Base-by-base conservation (phyloP, 1,140 invertebrate species). In the Drosophila neocordata region DNA sequence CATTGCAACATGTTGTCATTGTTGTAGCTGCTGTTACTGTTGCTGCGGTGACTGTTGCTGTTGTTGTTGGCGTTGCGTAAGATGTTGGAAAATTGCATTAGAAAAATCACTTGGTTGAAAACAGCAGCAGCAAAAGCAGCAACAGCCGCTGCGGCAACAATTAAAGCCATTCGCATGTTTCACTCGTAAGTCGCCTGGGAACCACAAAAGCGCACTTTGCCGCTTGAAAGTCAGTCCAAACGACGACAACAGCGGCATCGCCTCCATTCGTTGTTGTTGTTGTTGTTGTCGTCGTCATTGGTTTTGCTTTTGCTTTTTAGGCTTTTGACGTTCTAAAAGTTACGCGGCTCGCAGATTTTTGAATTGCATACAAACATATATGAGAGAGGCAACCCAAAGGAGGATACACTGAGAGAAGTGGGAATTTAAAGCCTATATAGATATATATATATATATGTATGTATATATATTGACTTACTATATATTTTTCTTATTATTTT, bases 141-240 rank as follows among this genome's bases (percentile, higher is more conserved):
- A 22, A 51, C 41, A 37, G 52, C 63, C 22, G 27, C 27, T 31
- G 65, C 73, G 82, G 81, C 81, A 87, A 85, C 81, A 85, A 85
- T 85, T 85, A 85, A 85, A 85, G 81, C 82, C 78, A 70, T 74
- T 85, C 78, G 81, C 81, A 87, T 82, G 81, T 85, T 87, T 72
- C 73, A 77, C 82, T 78, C n/a, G 44, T 66, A 82, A 87, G 82
- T 71, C 81, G 82, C 81, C 78, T 85, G 81, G 81, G 81, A 85
- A 85, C 81, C 81, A 82, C 81, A 87, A 87, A 87, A 87, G 74
- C 77, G 84, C 79, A 69, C 53, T 65, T 73, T 62, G 65, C 77
- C 55, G 37, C 62, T 63, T 56, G 34, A 35, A 55, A 55, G 53
- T 56, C 31, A 34, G 22, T 15, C n/a, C n/a, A 56, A 48, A 48